Conservation (phyloP, 2,797 vertebrate genomes). For the Myiotriccus ornatus region DNA sequence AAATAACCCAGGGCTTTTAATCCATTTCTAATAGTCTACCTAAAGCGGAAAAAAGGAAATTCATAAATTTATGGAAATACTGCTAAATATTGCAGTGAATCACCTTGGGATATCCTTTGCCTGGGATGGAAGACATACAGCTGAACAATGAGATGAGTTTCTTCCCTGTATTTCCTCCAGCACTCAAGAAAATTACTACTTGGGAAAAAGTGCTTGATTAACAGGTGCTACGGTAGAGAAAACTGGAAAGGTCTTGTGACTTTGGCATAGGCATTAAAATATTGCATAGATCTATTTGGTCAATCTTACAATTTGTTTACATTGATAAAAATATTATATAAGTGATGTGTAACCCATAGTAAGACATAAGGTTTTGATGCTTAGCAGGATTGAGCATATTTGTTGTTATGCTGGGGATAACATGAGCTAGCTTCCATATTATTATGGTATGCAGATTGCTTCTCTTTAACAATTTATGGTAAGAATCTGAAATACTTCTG, state of each 20-base stretch:
- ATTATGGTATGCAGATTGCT: not conserved
- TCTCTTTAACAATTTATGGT: not conserved
- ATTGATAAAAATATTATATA: not conserved
- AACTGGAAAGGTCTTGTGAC: not conserved
- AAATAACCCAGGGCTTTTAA: not conserved
- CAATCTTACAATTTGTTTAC: not conserved
- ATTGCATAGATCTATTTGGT: not conserved
- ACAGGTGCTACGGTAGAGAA: not conserved
- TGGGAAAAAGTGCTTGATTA: not conserved
- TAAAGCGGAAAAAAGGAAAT: not conserved
- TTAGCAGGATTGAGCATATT: not conserved
- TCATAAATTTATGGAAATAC: not conserved
- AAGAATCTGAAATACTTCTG: not conserved
- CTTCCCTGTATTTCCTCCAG: not conserved
- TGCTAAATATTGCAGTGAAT: not conserved
- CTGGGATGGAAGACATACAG: not conserved
- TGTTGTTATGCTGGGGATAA: not conserved
- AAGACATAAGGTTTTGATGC: not conserved
- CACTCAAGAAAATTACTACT: not conserved
- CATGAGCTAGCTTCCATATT: not conserved
- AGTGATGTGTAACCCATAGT: not conserved
- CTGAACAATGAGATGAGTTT: not conserved
- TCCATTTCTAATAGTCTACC: not conserved
- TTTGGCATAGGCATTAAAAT: not conserved
- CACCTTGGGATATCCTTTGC: not conserved